Evolutionary conservation across 1,140 invertebrate genomes (phyloP).

Genomic region (Pseudomyrmex flavicornis): DNA sequence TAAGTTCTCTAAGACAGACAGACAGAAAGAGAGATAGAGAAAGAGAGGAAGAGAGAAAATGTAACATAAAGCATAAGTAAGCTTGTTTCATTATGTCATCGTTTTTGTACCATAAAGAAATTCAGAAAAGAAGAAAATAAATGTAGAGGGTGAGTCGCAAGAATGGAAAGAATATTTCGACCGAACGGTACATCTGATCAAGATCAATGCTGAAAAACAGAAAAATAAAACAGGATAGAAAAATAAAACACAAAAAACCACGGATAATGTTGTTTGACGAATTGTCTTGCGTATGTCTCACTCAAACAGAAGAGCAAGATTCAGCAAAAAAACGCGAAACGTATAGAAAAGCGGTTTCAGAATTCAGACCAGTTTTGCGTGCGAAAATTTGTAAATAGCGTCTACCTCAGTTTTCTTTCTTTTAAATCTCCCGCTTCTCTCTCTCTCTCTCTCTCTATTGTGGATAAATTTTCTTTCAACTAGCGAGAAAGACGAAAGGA

Average conservation of each 20-base stretch:
- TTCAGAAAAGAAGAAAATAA: constrained; percentile 8
- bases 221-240: background rate
- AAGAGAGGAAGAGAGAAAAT: background rate
- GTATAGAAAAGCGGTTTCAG: background rate
- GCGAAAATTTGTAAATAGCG: background rate
- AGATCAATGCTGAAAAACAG: background rate
- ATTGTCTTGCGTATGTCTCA: constrained; percentile 19
- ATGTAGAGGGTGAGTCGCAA: constrained; percentile 5
- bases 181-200: constrained; percentile 27
- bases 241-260: constrained; percentile 10
- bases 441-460: constrained; percentile 30
- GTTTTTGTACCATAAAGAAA: constrained; percentile 33
- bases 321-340: background rate
- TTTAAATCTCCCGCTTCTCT: background rate
- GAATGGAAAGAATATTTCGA: constrained; percentile 19
- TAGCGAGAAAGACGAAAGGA: background rate
- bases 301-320: constrained; percentile 1
- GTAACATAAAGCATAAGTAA: constrained; percentile 41
- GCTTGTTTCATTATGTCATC: constrained; percentile 35
- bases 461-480: constrained; percentile 37
- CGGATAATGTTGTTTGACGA: constrained; percentile 57
- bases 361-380: constrained; percentile 35
- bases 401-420: background rate
- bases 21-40: background rate
- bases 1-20: constrained; percentile 23